Evolutionary conservation across 2,888 invertebrate species (phyloP).

Genomic region (Noctua comes): DNA sequence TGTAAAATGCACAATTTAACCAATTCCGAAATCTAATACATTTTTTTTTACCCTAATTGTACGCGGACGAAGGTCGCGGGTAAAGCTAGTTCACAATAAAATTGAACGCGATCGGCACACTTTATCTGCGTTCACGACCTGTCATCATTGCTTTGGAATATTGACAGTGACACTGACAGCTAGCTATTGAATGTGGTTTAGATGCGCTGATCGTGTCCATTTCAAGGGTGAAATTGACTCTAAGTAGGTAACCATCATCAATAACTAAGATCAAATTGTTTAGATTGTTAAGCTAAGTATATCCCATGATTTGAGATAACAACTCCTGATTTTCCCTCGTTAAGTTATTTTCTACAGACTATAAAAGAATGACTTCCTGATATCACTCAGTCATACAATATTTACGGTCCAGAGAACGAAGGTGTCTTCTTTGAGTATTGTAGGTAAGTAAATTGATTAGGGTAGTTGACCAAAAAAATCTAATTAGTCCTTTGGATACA

Average conservation of each 20-base stretch:
- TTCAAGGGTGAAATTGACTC: neutral
- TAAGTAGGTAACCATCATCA: constrained; percentile 3
- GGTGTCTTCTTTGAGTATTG: neutral
- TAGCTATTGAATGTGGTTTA: neutral
- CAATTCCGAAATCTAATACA: no score
- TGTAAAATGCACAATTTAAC: no score
- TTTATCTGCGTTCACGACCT: no score
- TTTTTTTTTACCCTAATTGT: no score
- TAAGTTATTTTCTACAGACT: constrained; percentile 46
- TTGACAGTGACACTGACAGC: neutral
- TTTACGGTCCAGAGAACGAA: constrained; percentile 8
- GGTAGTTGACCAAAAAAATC: no score
- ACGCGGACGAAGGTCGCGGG: no score
- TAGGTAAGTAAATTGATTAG: constrained; percentile 32
- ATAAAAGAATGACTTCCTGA: constrained; percentile 49
- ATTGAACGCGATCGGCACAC: neutral
- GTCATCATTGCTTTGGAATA: no score
- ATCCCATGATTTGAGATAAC: constrained; percentile 48
- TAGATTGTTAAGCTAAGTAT: constrained; percentile 38
- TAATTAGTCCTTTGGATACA: no score
- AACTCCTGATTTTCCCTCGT: constrained; percentile 46
- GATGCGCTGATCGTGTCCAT: neutral
- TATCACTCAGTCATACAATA: constrained; percentile 2
- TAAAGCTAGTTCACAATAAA: neutral
- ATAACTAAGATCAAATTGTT: constrained; percentile 22